phyloP scores from a whole-genome alignment of 1,140 invertebrate genomes.

The Pogonomyrmex californicus region DNA sequence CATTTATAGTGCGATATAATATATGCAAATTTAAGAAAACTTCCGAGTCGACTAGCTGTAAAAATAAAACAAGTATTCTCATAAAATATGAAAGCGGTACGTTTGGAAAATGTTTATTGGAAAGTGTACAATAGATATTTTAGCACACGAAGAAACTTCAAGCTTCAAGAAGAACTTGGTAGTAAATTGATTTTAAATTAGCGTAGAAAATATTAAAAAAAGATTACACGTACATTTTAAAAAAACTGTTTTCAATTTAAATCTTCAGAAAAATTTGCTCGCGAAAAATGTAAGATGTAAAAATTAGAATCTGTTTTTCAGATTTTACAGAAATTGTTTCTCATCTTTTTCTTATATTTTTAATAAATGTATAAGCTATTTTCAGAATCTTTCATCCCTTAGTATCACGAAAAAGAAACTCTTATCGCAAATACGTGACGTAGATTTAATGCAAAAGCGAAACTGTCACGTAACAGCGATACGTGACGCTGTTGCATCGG shows the following conservation, averaged over 20 bases:
- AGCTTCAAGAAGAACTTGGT: not conserved
- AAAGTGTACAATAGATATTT: constrained; percentile 4
- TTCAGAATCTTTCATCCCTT: not conserved
- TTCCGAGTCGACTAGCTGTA: not conserved
- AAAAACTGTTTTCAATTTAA: not conserved
- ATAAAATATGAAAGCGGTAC: not conserved
- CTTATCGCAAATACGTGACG: not conserved
- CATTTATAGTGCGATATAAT: not conserved
- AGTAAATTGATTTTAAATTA: no score
- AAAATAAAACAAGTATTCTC: not conserved
- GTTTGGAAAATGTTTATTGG: not conserved
- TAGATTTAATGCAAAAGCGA: constrained; percentile 7
- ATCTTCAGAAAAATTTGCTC: not conserved
- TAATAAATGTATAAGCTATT: not conserved
- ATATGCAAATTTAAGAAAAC: constrained; percentile 16
- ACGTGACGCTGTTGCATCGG: constrained; percentile 29
- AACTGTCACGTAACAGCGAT: constrained; percentile 37
- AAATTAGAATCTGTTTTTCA: not conserved
- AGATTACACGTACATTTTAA: not conserved
- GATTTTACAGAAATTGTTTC: not conserved
- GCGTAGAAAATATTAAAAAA: not conserved
- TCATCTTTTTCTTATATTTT: not conserved
- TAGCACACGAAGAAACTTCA: not conserved
- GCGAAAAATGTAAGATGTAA: not conserved
- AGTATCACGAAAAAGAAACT: not conserved